Evolutionary conservation across 2,888 invertebrate genomes (phyloP).

Genomic region (Peribatodes rhomboidaria): DNA sequence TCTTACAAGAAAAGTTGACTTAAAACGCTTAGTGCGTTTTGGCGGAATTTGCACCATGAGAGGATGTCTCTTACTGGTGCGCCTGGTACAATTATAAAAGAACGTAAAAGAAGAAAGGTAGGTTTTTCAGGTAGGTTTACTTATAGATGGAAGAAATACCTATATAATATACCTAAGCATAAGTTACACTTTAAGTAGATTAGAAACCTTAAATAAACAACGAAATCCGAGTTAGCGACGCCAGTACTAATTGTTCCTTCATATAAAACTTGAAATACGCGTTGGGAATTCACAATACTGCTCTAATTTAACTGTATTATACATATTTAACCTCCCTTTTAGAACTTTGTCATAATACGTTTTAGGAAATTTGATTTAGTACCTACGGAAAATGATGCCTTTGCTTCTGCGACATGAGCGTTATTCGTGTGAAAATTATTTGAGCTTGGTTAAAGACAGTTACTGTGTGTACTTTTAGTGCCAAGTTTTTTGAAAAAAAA

Average conservation of each 20-base stretch:
- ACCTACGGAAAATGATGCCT: neutral
- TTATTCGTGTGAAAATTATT: neutral
- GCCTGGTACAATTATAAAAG: too few relatives aligned
- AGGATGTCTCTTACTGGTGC: too few relatives aligned
- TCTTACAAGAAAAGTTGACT: too few relatives aligned
- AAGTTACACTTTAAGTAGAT: too few relatives aligned
- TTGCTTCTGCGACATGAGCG: neutral
- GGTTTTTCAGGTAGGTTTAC: too few relatives aligned
- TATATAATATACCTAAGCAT: too few relatives aligned
- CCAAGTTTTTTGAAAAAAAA: too few relatives aligned
- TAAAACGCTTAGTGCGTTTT: too few relatives aligned
- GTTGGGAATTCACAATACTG: conserved; percentile 62
- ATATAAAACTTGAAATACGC: conserved; percentile 55
- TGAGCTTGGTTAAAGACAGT: neutral
- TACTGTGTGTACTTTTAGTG: neutral
- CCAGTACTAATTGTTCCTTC: conserved; percentile 52
- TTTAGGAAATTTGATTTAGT: neutral
- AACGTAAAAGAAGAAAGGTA: too few relatives aligned
- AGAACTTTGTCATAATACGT: conserved; percentile 7
- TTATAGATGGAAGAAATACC: too few relatives aligned
- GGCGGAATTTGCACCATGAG: too few relatives aligned
- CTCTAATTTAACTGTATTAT: conserved; percentile 55
- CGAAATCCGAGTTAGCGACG: conserved; percentile 21
- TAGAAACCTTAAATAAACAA: conserved; percentile 18
- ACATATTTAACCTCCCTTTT: neutral